Percentiles rank a stretch among this genome's conserved stretches.
These are phyloP conservation scores for Poeciliopsis paucimaculata DNA, from an alignment of 2,797 vertebrate genomes.

Conservation along the genomic window DNA sequence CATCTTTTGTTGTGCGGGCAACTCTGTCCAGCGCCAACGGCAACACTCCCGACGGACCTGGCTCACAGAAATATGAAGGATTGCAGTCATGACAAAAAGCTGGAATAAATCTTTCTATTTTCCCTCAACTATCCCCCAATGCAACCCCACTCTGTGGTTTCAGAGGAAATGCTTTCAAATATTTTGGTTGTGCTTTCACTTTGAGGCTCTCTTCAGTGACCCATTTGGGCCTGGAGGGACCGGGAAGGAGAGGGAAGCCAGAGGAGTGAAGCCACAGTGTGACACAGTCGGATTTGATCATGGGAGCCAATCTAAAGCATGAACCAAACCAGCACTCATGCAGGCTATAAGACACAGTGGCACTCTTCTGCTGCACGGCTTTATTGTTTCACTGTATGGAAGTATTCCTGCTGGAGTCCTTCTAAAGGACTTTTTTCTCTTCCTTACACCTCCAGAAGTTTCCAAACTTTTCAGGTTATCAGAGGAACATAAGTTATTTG, in stretches of 20 bases:
- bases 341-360: conserved; percentile 32
- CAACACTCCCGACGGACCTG: conserved; percentile 50
- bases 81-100: conserved; percentile 65
- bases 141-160: conserved; percentile 38
- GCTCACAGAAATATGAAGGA: conserved; percentile 61
- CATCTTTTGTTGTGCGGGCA: conserved; percentile 71
- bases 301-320: conserved; percentile 44
- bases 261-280: conserved; percentile 31
- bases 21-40: conserved; percentile 64
- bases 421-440: neutral
- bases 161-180: conserved; percentile 70
- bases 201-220: conserved; percentile 69
- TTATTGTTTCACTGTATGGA: conserved; percentile 15
- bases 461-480: conserved; percentile 12
- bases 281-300: conserved; percentile 63
- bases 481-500: neutral
- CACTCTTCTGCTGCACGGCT: conserved; percentile 37
- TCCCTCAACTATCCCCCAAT: conserved; percentile 33
- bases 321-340: conserved; percentile 39
- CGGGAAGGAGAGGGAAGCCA: conserved; percentile 31
- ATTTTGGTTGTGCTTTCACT: conserved; percentile 58
- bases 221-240: conserved; percentile 55
- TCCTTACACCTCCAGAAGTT: conserved; percentile 6
- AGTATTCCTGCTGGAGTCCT: conserved; percentile 6
- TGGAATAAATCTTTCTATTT: conserved; percentile 64